phyloP scores from a whole-genome alignment of 23 tunicate genomes.

The Styela plicata region DNA sequence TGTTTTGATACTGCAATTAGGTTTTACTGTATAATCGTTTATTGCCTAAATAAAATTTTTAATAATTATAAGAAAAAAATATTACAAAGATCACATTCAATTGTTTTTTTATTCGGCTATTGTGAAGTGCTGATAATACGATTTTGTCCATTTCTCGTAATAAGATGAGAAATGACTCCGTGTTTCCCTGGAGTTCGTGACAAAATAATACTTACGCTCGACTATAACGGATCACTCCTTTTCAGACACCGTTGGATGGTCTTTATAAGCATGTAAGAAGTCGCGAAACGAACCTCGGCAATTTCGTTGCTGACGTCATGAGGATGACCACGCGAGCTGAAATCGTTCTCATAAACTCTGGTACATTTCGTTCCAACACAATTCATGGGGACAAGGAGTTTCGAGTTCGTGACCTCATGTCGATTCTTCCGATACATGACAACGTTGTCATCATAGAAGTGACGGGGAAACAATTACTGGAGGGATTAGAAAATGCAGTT shows the following conservation, averaged over 20 bases:
- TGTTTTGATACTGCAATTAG: no score
- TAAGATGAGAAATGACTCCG: no score
- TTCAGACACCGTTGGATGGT: conserved; percentile 56
- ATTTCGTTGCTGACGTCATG: conserved; percentile 85
- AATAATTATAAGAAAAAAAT: no score
- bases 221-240: no score
- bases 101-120: no score
- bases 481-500: conserved; percentile 87
- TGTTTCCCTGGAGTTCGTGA: no score
- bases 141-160: no score
- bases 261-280: conserved; percentile 44
- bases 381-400: conserved; percentile 51
- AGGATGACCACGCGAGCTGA: conserved; percentile 56
- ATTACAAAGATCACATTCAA: no score
- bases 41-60: no score
- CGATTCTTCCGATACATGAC: conserved; percentile 88
- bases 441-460: conserved; percentile 61
- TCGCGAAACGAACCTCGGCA: conserved; percentile 80
- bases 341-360: conserved; percentile 79
- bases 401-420: conserved; percentile 65
- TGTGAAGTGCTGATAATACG: no score
- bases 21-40: no score
- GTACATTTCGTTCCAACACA: conserved; percentile 73
- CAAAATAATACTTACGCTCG: no score
- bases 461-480: conserved; percentile 62